These are phyloP conservation scores for Yasuhikotakia modesta DNA, from an alignment of 2,797 vertebrate species.

Conservation along the genomic window DNA sequence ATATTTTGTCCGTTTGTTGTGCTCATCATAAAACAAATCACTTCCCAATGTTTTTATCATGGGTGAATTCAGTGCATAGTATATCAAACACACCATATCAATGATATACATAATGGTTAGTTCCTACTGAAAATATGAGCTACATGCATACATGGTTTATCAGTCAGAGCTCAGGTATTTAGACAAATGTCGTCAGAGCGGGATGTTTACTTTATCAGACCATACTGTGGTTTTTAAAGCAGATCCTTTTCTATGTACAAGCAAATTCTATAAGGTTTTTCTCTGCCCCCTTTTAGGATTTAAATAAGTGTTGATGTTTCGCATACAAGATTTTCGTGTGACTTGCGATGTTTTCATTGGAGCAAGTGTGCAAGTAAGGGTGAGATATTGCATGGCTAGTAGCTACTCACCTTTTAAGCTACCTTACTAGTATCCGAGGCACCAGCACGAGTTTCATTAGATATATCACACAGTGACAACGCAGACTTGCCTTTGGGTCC, in stretches of 20 bases:
- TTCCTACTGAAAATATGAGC: constrained; percentile 59
- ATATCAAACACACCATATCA: constrained; percentile 72
- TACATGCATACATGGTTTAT: constrained; percentile 51
- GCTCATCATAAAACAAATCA: constrained; percentile 74
- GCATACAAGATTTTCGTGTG: not conserved
- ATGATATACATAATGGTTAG: constrained; percentile 59
- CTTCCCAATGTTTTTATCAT: constrained; percentile 64
- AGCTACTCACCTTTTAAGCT: constrained; percentile 33
- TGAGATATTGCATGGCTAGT: constrained; percentile 39
- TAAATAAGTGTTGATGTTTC: constrained; percentile 4
- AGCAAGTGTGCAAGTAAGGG: not conserved
- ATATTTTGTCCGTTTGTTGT: constrained; percentile 81
- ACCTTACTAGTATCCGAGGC: constrained; percentile 42
- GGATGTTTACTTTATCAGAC: constrained; percentile 58
- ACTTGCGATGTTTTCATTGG: not conserved
- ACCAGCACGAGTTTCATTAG: constrained; percentile 52
- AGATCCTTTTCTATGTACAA: constrained; percentile 38
- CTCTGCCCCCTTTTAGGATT: constrained; percentile 21
- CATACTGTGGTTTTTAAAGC: constrained; percentile 52
- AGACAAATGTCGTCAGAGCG: constrained; percentile 63
- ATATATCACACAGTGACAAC: constrained; percentile 21
- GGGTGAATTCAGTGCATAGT: constrained; percentile 71
- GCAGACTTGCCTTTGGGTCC: constrained; percentile 45
- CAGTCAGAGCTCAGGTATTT: constrained; percentile 82
- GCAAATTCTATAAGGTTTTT: not conserved